Conservation (phyloP, 2,113 vertebrate species). For the Brachypteracias leptosomus region DNA sequence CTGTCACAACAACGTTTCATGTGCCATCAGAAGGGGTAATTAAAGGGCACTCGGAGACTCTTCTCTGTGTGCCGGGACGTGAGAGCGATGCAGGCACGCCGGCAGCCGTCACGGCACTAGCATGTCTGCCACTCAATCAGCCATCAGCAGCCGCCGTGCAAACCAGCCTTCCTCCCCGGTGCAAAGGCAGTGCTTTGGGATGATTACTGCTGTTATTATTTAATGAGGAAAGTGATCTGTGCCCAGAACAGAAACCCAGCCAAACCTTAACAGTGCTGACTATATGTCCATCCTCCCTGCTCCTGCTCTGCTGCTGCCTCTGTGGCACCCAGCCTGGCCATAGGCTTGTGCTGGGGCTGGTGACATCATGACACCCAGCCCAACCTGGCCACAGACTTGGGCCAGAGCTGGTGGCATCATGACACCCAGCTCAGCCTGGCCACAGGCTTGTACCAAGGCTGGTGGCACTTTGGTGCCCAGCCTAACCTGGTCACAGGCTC, state of each 20-base stretch:
- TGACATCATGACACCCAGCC: background rate
- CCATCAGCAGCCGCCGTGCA: background rate
- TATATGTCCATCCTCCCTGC: background rate
- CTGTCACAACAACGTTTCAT: conserved; percentile 45
- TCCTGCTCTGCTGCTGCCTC: background rate
- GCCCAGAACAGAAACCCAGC: background rate
- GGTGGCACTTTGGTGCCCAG: background rate
- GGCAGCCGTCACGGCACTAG: background rate
- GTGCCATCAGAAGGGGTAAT: conserved; percentile 57
- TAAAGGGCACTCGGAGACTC: conserved; percentile 55
- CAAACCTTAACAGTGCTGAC: rapidly evolving
- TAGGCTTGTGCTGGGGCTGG: rapidly evolving
- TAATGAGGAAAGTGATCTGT: background rate
- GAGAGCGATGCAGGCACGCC: background rate
- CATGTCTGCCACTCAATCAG: background rate
- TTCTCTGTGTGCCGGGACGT: background rate
- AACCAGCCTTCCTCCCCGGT: background rate
- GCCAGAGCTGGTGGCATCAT: background rate
- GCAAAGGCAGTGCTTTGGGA: background rate
- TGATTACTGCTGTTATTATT: rapidly evolving
- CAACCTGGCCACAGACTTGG: background rate
- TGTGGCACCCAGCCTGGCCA: background rate
- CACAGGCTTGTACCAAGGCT: rapidly evolving
- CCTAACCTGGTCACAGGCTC: background rate
- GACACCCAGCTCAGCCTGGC: background rate